These are phyloP conservation scores for Astreopora myriophthalma DNA, from an alignment of 64 coral and sea anemone genomes.

Conservation along the genomic window DNA sequence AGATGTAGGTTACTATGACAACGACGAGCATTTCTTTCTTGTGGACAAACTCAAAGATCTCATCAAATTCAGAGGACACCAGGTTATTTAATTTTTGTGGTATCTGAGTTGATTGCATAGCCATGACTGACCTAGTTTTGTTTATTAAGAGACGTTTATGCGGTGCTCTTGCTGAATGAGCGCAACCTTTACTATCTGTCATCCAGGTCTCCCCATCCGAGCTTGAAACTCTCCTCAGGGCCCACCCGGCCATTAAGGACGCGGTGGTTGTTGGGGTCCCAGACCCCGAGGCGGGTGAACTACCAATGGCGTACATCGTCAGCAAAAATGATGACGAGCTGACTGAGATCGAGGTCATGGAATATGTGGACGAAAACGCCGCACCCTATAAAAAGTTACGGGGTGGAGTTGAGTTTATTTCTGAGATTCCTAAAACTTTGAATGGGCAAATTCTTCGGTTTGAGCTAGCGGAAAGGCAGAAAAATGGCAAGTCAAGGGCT, in stretches of 20 bases:
- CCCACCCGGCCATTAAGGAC: constrained; percentile 47
- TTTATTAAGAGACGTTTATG: no score
- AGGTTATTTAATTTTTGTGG: constrained; percentile 22
- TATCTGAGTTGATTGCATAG: no score
- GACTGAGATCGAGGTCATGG: constrained; percentile 36
- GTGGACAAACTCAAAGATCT: constrained; percentile 75
- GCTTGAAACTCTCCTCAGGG: constrained; percentile 63
- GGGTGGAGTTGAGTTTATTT: constrained; percentile 49
- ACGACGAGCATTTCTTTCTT: constrained; percentile 64
- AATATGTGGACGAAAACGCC: constrained; percentile 42
- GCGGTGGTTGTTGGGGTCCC: constrained; percentile 51
- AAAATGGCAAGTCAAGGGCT: neutral
- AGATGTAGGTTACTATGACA: constrained; percentile 76
- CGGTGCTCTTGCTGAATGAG: no score
- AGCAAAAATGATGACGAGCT: constrained; percentile 14
- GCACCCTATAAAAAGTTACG: constrained; percentile 51
- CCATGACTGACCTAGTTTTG: no score
- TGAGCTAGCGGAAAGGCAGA: neutral
- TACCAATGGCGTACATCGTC: constrained; percentile 39
- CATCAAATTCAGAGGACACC: constrained; percentile 78
- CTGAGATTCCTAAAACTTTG: neutral
- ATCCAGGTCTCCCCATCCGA: constrained; percentile 53
- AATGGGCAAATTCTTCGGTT: constrained; percentile 25
- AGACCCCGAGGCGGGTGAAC: constrained; percentile 46
- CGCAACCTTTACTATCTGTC: neutral